phyloP scores from a whole-genome alignment of 1,140 invertebrate genomes.

The Coptotermes formosanus region DNA sequence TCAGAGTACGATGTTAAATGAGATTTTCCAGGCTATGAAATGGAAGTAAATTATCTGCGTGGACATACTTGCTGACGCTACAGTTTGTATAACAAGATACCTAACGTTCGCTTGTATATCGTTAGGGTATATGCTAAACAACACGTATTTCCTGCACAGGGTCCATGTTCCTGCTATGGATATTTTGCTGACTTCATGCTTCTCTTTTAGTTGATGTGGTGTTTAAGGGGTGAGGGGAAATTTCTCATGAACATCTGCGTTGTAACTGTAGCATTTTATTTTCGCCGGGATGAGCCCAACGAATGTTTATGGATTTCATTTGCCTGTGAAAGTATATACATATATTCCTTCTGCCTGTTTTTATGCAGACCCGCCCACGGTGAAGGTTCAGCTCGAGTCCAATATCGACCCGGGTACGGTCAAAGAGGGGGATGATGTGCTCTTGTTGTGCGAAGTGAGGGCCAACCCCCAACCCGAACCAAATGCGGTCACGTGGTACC shows the following conservation, averaged over 20 bases:
- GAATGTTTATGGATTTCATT: slow-evolving; percentile 14
- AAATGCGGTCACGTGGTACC: slow-evolving; percentile 53
- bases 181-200: too few species aligned
- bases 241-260: background rate
- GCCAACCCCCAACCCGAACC: slow-evolving; percentile 55
- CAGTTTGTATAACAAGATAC: too few species aligned
- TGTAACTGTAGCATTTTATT: background rate
- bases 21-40: too few species aligned
- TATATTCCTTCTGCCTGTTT: background rate
- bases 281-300: background rate
- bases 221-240: background rate
- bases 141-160: too few species aligned
- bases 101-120: too few species aligned
- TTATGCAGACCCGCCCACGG: slow-evolving; percentile 26
- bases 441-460: slow-evolving; percentile 54
- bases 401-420: slow-evolving; percentile 41
- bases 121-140: too few species aligned
- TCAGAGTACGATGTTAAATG: too few species aligned
- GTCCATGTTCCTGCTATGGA: too few species aligned
- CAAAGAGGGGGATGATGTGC: slow-evolving; percentile 59
- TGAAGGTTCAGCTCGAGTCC: slow-evolving; percentile 23
- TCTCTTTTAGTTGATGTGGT: background rate
- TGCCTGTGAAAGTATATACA: background rate
- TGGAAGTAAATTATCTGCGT: too few species aligned
- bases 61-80: too few species aligned